Conservation (phyloP, 35 echinoderm and acorn worm genomes). For the Hemicentrotus pulcherrimus region DNA sequence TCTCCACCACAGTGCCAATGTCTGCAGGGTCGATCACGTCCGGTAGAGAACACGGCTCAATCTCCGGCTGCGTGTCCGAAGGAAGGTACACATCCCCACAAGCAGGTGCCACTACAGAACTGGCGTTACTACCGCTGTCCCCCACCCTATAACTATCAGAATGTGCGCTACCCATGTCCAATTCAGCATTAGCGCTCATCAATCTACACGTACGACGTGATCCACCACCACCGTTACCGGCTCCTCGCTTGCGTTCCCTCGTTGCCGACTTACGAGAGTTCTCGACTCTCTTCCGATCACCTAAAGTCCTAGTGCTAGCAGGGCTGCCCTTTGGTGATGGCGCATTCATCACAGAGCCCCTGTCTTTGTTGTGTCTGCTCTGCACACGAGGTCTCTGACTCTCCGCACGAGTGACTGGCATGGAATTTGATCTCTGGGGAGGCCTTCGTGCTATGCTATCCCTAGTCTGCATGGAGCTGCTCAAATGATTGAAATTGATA, state of each 20-base stretch:
- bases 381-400: slow-evolving; percentile 24
- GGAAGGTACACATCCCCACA: neutral
- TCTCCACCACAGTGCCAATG: neutral
- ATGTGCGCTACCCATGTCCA: slow-evolving; percentile 44
- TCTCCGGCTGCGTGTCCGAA: neutral
- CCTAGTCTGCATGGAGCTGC: slow-evolving; percentile 40
- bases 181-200: slow-evolving; percentile 34
- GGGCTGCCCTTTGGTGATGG: slow-evolving; percentile 31
- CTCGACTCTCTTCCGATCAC: neutral
- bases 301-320: slow-evolving; percentile 31
- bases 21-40: neutral
- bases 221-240: neutral
- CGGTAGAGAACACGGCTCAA: neutral
- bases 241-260: neutral
- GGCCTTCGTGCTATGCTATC: slow-evolving; percentile 47
- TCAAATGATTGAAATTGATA: slow-evolving; percentile 60
- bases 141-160: slow-evolving; percentile 10
- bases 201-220: slow-evolving; percentile 22
- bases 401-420: slow-evolving; percentile 47
- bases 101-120: slow-evolving; percentile 3
- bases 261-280: slow-evolving; percentile 18
- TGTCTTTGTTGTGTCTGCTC: slow-evolving; percentile 18
- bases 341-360: neutral
- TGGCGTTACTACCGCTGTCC: slow-evolving; percentile 27
- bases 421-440: slow-evolving; percentile 61